These are phyloP conservation scores for Bucorvus abyssinicus DNA, from an alignment of 2,797 vertebrate genomes.

Conservation along the genomic window DNA sequence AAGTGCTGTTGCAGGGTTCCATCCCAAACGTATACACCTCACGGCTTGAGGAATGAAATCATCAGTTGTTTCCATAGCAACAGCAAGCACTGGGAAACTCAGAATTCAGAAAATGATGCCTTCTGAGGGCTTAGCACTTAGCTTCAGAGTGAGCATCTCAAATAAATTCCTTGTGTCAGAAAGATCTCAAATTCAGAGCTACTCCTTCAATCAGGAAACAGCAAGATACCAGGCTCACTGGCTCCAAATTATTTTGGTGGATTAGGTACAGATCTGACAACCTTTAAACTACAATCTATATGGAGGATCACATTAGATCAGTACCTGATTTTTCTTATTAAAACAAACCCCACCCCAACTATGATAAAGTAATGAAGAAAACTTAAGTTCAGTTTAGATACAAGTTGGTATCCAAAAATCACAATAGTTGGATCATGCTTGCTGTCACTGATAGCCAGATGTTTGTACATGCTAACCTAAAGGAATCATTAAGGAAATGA, in stretches of 20 bases:
- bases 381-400: not conserved
- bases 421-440: not conserved
- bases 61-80: not conserved
- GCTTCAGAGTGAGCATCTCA: not conserved
- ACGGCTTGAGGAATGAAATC: not conserved
- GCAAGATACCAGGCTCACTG: not conserved
- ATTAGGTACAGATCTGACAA: not conserved
- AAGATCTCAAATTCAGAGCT: not conserved
- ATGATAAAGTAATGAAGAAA: not conserved
- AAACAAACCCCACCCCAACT: too few relatives aligned
- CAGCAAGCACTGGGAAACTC: not conserved
- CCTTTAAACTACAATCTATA: not conserved
- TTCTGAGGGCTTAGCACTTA: not conserved
- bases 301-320: not conserved
- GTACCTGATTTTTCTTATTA: not conserved
- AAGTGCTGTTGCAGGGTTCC: not conserved
- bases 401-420: not conserved
- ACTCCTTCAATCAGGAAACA: not conserved
- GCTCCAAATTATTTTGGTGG: not conserved
- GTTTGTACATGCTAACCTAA: not conserved
- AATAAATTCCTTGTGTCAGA: not conserved
- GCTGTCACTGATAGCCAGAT: not conserved
- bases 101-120: not conserved
- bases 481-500: not conserved
- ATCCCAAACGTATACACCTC: not conserved